Conservation (phyloP, 2,113 vertebrate genomes). For the Cinclus mexicanus region DNA sequence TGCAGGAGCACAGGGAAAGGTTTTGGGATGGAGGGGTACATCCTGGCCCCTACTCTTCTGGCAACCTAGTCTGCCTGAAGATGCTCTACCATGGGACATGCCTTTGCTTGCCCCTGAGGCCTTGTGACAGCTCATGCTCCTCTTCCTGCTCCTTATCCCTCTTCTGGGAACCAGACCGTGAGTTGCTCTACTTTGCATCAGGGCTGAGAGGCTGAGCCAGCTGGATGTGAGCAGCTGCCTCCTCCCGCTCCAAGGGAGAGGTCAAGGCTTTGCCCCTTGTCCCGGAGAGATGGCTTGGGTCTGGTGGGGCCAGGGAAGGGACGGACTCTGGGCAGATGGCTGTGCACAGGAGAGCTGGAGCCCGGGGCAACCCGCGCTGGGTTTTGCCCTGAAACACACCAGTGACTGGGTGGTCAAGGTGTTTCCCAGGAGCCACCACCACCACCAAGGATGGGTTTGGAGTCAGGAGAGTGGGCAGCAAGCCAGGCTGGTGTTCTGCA, state of each 20-base stretch:
- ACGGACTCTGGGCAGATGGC: accelerated
- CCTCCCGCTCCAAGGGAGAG: not conserved
- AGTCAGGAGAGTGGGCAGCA: not conserved
- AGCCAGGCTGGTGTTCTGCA: not conserved
- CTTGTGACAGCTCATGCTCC: not conserved
- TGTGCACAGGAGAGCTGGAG: not conserved
- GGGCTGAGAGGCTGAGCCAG: not conserved
- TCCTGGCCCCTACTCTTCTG: not conserved
- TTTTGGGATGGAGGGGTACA: not conserved
- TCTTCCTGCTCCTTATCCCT: not conserved
- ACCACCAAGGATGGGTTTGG: not conserved
- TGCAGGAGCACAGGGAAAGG: not conserved
- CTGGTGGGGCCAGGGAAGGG: not conserved
- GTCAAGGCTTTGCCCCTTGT: not conserved
- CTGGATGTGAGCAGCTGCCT: not conserved
- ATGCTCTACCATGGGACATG: not conserved
- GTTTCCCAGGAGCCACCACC: not conserved
- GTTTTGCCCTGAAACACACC: not conserved
- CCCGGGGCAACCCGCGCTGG: not conserved
- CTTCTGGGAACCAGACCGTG: not conserved
- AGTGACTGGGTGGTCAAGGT: not conserved
- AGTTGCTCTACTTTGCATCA: not conserved
- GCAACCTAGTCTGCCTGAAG: not conserved
- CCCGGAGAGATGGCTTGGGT: accelerated
- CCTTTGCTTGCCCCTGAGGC: not conserved